Percentiles rank a stretch among this genome's conserved stretches.
Evolutionary conservation across 2,888 invertebrate species (phyloP).

Genomic region (Diogma glabrata): DNA sequence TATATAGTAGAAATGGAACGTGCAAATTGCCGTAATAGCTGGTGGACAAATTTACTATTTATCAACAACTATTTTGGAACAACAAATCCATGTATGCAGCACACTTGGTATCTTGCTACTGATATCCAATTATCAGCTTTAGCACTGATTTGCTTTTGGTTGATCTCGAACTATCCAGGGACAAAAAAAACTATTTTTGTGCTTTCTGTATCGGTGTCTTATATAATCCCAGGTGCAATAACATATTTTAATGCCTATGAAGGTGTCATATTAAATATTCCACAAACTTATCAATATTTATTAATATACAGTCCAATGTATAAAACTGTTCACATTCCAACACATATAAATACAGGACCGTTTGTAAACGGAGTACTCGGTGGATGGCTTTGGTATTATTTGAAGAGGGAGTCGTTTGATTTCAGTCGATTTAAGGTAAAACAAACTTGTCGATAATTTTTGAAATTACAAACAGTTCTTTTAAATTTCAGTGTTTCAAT

Average conservation of each 20-base stretch:
- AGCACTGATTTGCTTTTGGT: constrained; percentile 33
- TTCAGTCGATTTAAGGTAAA: no score
- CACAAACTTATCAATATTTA: constrained; percentile 24
- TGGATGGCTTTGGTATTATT: background rate
- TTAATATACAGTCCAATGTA: background rate
- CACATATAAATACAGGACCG: background rate
- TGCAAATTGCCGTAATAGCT: constrained; percentile 34
- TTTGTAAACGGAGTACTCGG: constrained; percentile 3
- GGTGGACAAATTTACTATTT: constrained; percentile 40
- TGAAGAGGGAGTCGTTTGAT: background rate
- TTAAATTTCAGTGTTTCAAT: no score
- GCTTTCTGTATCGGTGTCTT: constrained; percentile 21
- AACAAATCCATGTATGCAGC: constrained; percentile 23
- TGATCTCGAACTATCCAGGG: constrained; percentile 10
- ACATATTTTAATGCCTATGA: constrained; percentile 37
- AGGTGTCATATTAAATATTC: constrained; percentile 36
- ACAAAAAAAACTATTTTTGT: constrained; percentile 22
- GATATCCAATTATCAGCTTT: constrained; percentile 39
- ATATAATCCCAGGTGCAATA: constrained; percentile 26
- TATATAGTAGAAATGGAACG: constrained; percentile 32
- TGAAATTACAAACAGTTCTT: no score
- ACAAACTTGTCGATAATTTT: no score
- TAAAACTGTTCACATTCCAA: background rate
- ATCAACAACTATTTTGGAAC: constrained; percentile 38
- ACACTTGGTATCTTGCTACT: constrained; percentile 40